A percentile compares a stretch with the other conserved stretches of the same genome.
Conservation (phyloP, 2,797 vertebrate genomes). For the Pipistrellus pipistrellus region DNA sequence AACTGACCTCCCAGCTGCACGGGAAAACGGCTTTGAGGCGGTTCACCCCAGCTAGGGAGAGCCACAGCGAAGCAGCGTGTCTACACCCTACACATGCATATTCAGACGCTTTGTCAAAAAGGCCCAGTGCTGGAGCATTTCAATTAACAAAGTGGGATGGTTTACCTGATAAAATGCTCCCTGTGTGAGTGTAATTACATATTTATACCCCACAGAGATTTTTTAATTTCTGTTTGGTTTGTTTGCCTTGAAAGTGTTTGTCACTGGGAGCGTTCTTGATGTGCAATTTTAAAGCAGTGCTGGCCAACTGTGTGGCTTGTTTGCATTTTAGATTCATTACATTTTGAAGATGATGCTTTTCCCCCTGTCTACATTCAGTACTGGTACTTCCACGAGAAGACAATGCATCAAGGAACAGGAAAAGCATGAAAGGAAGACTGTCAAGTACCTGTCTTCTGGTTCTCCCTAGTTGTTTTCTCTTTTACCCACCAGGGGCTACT, state of each 20-base stretch:
- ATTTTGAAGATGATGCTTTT: slow-evolving; percentile 85
- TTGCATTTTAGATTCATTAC: slow-evolving; percentile 89
- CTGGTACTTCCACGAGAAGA: slow-evolving; percentile 78
- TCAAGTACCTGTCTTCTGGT: slow-evolving; percentile 79
- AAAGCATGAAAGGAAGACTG: slow-evolving; percentile 59
- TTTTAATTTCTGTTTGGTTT: slow-evolving; percentile 94
- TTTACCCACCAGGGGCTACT: slow-evolving; percentile 39
- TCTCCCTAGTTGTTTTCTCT: slow-evolving; percentile 11
- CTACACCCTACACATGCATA: slow-evolving; percentile 72
- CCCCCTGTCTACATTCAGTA: slow-evolving; percentile 43
- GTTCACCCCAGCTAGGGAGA: slow-evolving; percentile 74
- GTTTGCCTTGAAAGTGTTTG: slow-evolving; percentile 93
- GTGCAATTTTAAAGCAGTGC: slow-evolving; percentile 88
- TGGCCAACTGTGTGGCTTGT: slow-evolving; percentile 87
- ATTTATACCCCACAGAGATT: slow-evolving; percentile 94
- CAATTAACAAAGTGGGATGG: slow-evolving; percentile 93
- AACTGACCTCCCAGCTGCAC: slow-evolving; percentile 71
- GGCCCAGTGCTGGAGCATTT: slow-evolving; percentile 89
- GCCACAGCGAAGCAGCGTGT: slow-evolving; percentile 77
- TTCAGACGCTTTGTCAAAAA: slow-evolving; percentile 88
- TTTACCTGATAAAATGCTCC: slow-evolving; percentile 94
- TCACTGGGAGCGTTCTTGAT: slow-evolving; percentile 90
- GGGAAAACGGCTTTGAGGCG: slow-evolving; percentile 72
- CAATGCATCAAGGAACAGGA: slow-evolving; percentile 78
- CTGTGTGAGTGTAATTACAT: slow-evolving; percentile 93